A percentile compares a stretch with the other conserved stretches of the same genome.
Conservation (phyloP, 2,797 vertebrate species). For the Chiroxiphia lanceolata region DNA sequence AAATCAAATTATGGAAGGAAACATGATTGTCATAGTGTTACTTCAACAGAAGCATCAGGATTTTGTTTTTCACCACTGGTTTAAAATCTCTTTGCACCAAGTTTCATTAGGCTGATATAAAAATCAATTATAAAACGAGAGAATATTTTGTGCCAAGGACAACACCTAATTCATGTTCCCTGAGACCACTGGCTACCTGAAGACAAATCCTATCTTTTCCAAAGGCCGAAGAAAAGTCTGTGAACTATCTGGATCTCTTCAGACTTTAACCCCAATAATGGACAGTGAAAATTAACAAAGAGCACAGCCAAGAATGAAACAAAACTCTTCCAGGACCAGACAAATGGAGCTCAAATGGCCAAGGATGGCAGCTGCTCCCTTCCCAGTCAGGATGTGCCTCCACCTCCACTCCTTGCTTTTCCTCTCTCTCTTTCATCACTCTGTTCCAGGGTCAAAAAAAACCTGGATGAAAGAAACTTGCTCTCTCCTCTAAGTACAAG, state of each 20-base stretch:
- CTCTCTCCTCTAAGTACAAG: neutral
- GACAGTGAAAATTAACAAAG: neutral
- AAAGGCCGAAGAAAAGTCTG: neutral
- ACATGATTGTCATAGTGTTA: neutral
- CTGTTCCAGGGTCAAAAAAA: neutral
- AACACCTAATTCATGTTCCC: rapidly evolving
- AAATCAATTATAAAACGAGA: neutral
- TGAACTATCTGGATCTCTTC: neutral
- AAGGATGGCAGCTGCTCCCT: neutral
- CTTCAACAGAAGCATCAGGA: neutral
- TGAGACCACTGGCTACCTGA: neutral
- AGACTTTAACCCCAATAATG: rapidly evolving
- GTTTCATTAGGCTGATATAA: neutral
- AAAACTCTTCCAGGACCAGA: neutral
- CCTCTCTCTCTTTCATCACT: neutral
- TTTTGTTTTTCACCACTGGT: neutral
- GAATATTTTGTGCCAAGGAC: neutral
- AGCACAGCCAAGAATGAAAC: neutral
- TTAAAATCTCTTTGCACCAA: neutral
- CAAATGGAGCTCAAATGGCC: rapidly evolving
- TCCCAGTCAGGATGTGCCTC: neutral
- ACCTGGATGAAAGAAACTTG: neutral
- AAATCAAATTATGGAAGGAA: neutral
- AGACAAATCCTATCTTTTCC: neutral
- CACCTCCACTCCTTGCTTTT: neutral